Base-by-base conservation (phyloP, 2,797 vertebrate species). In the Gambelia wislizenii region DNA sequence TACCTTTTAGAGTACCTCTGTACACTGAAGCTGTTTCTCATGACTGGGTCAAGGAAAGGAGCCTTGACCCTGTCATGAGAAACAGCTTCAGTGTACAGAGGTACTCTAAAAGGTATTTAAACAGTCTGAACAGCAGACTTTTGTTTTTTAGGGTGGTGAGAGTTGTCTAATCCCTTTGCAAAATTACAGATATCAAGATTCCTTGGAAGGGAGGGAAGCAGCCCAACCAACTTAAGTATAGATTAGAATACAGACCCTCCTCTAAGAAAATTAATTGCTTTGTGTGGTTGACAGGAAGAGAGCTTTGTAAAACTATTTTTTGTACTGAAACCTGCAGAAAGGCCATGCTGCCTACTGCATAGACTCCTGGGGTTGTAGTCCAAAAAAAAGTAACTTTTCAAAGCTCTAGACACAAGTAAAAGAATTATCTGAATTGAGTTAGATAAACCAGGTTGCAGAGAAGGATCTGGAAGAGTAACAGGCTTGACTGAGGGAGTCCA, bases 401-500 rank as follows among this genome's bases (percentile, higher is more conserved):
- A 76, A 10, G 25, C 10, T 76, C 44, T 76, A 4, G 27, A 13
- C 30, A 33, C 8, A 30, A 67, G 33, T 67, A 67, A 67, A 67
- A 33, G 0, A 67, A 67, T 67, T 33, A 30, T 67, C 64, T 12
- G 64, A 67, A 30, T 33, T 33, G 64, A 67, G 64, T 33, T 67
- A 30, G 64, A 30, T 33, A 67, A 67, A 6, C 10, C 42, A 22
- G 44, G 0, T 79, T 85, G 59, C 36, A 75, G 67, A n/a, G 33
- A 59, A 59, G 1, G 30, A 64, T 27, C 25, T 64, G 78, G 84
- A 84, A 89, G 22, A 36, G 76, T 80, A 69, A 36, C 39, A 49
- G 0, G 0, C n/a, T 83, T 36, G 78, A 52, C n/a, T 42, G 61
- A 39, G 56, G 59, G 10, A 82, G 61, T 78, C 86, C 0, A 0